phyloP scores from a whole-genome alignment of 1,140 invertebrate genomes.

The honey bee (Apis mellifera) region DNA sequence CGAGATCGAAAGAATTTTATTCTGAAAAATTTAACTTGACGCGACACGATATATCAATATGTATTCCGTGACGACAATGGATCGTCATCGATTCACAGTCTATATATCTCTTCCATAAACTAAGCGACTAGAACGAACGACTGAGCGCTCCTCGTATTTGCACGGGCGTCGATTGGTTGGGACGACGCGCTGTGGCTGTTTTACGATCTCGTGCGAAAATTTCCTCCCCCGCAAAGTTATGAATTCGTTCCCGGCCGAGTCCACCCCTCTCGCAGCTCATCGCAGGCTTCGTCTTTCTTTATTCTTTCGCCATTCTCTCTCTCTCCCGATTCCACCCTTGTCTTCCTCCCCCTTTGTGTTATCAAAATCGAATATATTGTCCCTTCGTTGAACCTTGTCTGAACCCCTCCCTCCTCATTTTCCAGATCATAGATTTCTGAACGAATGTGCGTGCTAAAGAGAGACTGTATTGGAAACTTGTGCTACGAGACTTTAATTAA shows the following conservation, averaged over 20 bases:
- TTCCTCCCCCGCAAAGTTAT: conserved; percentile 69
- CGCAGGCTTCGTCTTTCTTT: not conserved
- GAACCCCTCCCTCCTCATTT: conserved; percentile 3
- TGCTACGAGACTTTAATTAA: no score
- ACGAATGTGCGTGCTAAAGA: no score
- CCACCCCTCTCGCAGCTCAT: not conserved
- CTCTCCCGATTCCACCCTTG: conserved; percentile 17
- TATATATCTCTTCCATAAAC: conserved; percentile 17
- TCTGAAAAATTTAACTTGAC: no score
- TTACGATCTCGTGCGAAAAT: conserved; percentile 69
- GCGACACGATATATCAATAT: not conserved
- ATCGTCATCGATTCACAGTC: conserved; percentile 46
- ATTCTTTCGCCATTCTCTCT: not conserved
- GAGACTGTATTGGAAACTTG: no score
- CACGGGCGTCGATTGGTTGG: conserved; percentile 53
- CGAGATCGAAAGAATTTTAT: no score
- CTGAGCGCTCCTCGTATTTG: conserved; percentile 40
- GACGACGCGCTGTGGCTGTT: conserved; percentile 53
- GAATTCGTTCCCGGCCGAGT: conserved; percentile 59
- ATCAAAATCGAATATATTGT: no score
- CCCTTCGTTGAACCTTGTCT: not conserved
- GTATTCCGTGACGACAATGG: conserved; percentile 1
- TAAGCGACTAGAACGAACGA: conserved; percentile 49
- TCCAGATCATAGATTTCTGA: no score
- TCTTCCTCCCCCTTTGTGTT: conserved; percentile 40